Evolutionary conservation across 2,888 invertebrate species (phyloP), one percentile per base, ranked within the genome.

Genomic region (Hypolimnas misippus): DNA sequence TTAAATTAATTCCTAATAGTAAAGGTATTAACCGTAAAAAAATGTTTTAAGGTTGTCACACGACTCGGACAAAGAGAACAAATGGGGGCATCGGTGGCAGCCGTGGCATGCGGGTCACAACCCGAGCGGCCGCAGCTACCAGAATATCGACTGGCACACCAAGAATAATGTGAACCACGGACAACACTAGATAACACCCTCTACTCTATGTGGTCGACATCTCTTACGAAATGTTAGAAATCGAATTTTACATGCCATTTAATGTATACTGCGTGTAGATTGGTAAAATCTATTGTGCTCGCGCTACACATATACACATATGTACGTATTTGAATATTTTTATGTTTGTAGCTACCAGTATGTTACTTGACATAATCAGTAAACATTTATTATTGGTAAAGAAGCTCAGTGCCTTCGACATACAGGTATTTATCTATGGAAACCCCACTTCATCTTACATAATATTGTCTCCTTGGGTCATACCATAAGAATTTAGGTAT

Each of bases 71-170:
- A 79, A 78, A 38, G 72, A 75, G 31, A 67, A 76, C 60, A 64
- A 62, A 17, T 65, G 81, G 81, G 78, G 80, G 53, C 74, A 78
- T 21, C 66, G 76, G 8, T 81, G 84, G 86, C 83, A 84, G 66
- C 81, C 81, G 0, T 83, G 83, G 79, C n/a, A 69, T 33, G 64
- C 46, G 54, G 66, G 70, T 51, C 79, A 80, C 61, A 75, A 75
- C 71, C 76, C 76, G 76, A 14, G 52, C 35, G 33, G 55, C 7
- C 73, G 74, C 6, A 55, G 65, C 62, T 66, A 73, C 29, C 74
- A 77, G 12, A 64, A 72, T n/a, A 42, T 44, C 12, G 56, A 73
- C 31, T 78, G 76, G 78, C 69, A 73, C 16, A 72, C 70, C 19
- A 77, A 76, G 53, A n/a, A n/a, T n/a, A 72, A 76, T 5, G 61